Evolutionary conservation across 2,797 vertebrate genomes (phyloP).

Genomic region (Benthosema pterotum): DNA sequence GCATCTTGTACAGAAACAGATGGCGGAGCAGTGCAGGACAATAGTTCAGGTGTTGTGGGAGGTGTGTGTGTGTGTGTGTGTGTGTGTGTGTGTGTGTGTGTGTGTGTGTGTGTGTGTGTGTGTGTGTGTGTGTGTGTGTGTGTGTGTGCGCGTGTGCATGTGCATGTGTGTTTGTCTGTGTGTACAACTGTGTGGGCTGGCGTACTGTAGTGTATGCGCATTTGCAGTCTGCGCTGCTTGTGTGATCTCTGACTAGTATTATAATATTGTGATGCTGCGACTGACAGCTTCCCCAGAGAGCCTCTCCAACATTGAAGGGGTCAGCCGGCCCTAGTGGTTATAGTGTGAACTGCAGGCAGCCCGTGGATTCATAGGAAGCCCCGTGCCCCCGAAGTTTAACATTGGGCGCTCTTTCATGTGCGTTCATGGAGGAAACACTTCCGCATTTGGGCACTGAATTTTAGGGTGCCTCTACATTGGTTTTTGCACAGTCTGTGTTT

Average conservation of each 20-base stretch:
- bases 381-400: too few relatives aligned
- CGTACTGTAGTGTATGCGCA: background rate
- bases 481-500: too few relatives aligned
- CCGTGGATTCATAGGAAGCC: too few relatives aligned
- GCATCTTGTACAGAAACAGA: constrained; percentile 42
- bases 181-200: constrained; percentile 9
- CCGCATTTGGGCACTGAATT: too few relatives aligned
- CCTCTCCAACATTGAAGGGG: too few relatives aligned
- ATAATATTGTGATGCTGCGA: too few relatives aligned
- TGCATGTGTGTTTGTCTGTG: constrained; percentile 4
- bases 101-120: background rate
- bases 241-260: constrained; percentile 49
- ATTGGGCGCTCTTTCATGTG: too few relatives aligned
- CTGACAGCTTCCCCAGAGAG: constrained; percentile 43
- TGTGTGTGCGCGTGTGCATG: constrained; percentile 25
- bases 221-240: background rate
- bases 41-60: constrained; percentile 53
- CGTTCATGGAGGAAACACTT: too few relatives aligned
- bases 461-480: too few relatives aligned
- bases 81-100: constrained; percentile 28
- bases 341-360: too few relatives aligned
- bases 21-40: constrained; percentile 41
- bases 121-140: constrained; percentile 14
- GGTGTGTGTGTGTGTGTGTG: constrained; percentile 17
- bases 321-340: too few relatives aligned